A percentile compares a stretch with the other conserved stretches of the same genome.
Conservation (phyloP, 2,888 invertebrate species). For the Drosophila colorata region DNA sequence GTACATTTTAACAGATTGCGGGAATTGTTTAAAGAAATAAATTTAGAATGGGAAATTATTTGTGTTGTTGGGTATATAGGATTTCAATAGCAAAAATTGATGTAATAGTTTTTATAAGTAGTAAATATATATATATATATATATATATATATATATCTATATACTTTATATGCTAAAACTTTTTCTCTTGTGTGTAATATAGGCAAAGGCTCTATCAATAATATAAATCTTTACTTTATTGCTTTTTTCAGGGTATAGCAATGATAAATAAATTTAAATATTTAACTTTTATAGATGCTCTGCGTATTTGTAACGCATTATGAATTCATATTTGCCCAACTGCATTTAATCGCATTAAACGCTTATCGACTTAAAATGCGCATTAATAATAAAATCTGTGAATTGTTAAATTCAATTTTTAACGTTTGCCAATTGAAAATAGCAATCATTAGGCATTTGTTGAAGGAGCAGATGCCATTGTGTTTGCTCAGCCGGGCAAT, state of each 20-base stretch:
- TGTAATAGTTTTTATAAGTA: no score
- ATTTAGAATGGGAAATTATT: no score
- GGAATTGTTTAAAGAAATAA: no score
- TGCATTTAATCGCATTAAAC: background rate
- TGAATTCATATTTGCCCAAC: background rate
- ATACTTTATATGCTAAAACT: no score
- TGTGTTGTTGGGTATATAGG: no score
- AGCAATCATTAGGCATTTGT: background rate
- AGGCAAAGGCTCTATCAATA: background rate
- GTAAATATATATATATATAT: no score
- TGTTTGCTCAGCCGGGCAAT: slow-evolving; percentile 2
- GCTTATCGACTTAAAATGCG: background rate
- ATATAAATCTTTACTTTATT: background rate
- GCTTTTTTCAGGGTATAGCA: background rate
- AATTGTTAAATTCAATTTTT: background rate
- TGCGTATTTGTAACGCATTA: background rate
- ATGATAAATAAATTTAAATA: background rate
- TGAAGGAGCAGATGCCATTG: background rate
- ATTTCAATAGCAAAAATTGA: no score
- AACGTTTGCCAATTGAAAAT: slow-evolving; percentile 15
- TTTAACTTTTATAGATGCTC: no score
- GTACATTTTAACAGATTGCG: no score
- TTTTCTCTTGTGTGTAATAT: no score
- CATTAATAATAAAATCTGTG: background rate
- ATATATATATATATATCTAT: no score